These are phyloP conservation scores for Drosophila rhopaloa DNA, from an alignment of 1,140 invertebrate genomes.

Conservation along the genomic window DNA sequence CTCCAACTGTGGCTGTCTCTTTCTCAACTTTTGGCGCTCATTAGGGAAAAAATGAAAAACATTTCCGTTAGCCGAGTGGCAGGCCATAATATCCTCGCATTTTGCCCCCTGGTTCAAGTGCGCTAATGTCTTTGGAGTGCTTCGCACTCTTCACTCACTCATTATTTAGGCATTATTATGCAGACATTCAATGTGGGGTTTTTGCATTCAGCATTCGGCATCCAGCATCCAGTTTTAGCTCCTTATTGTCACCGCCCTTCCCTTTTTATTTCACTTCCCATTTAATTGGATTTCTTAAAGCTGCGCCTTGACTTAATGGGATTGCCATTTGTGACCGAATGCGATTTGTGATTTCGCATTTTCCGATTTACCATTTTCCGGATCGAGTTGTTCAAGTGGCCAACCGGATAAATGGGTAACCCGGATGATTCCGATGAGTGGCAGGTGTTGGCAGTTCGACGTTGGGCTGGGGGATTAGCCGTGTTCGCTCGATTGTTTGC, in stretches of 20 bases:
- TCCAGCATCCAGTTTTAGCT: background rate
- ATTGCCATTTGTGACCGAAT: conserved; percentile 65
- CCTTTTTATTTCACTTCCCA: conserved; percentile 12
- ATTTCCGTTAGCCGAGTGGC: conserved; percentile 74
- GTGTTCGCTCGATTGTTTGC: conserved; percentile 31
- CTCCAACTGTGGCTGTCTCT: background rate
- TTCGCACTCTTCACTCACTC: conserved; percentile 73
- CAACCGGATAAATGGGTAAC: conserved; percentile 26
- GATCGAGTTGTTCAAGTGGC: conserved; percentile 1
- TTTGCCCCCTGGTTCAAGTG: conserved; percentile 59
- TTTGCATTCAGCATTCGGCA: conserved; percentile 4
- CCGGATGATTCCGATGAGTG: conserved; percentile 26
- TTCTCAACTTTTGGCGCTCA: conserved; percentile 42
- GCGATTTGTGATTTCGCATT: conserved; percentile 42
- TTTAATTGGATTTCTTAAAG: conserved; percentile 83
- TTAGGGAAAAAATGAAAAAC: conserved; percentile 68
- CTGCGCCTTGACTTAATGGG: conserved; percentile 70
- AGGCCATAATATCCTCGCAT: conserved; percentile 75
- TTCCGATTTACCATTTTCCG: background rate
- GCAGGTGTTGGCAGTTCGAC: conserved; percentile 57
- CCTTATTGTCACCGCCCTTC: conserved; percentile 9
- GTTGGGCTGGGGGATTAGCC: conserved; percentile 37
- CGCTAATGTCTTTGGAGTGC: conserved; percentile 80
- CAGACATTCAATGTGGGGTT: conserved; percentile 60
- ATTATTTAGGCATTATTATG: conserved; percentile 73